A percentile compares a stretch with the other conserved stretches of the same genome.
Conservation (phyloP, 2,113 vertebrate genomes). For the Neodon shergylaensis region DNA sequence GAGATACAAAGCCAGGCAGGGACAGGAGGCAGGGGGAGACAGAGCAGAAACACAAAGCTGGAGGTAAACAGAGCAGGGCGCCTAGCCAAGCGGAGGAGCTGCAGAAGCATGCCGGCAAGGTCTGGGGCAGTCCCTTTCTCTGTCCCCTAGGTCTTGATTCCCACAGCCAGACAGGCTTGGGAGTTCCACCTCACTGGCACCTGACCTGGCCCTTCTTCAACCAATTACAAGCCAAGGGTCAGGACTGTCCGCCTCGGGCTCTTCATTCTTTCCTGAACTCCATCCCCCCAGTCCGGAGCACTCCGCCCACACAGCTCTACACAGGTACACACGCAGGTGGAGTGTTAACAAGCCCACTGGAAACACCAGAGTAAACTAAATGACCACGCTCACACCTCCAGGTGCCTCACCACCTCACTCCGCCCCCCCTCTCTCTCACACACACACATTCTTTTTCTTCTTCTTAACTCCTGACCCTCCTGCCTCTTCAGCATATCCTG, state of each 20-base stretch:
- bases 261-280: neutral
- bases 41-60: slow-evolving; percentile 56
- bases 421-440: too few relatives aligned
- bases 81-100: slow-evolving; percentile 6
- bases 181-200: neutral
- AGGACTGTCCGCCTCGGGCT: neutral
- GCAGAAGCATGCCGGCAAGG: neutral
- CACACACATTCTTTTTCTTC: neutral
- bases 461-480: neutral
- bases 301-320: neutral
- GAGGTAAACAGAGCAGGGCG: slow-evolving; percentile 66
- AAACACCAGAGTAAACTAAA: slow-evolving; percentile 15
- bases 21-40: slow-evolving; percentile 37
- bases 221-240: neutral
- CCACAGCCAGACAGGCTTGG: neutral
- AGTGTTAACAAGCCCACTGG: neutral
- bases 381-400: neutral
- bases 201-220: neutral
- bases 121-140: neutral
- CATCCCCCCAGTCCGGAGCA: neutral
- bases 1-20: slow-evolving; percentile 71
- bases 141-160: neutral
- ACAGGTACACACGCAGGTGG: neutral
- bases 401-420: neutral
- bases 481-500: neutral